Conservation (phyloP, 2,797 vertebrate species). For the Diceros bicornis region DNA sequence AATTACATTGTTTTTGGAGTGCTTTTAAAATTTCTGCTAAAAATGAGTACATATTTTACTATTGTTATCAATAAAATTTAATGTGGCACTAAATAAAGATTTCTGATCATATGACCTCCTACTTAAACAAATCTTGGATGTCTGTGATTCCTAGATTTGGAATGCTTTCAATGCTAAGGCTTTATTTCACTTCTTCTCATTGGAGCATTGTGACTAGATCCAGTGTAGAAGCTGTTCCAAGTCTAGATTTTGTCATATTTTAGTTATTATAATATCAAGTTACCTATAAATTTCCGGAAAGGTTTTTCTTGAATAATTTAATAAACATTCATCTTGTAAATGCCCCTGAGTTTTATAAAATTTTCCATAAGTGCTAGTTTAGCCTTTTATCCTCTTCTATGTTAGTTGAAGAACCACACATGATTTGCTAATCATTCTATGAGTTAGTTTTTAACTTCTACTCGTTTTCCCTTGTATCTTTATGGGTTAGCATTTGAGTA, state of each 20-base stretch:
- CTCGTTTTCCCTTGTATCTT: neutral
- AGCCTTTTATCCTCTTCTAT: neutral
- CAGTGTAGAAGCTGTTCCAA: neutral
- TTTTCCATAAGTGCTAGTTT: neutral
- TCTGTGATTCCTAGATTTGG: neutral
- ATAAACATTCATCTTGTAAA: neutral
- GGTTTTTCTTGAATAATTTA: conserved; percentile 52
- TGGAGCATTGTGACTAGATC: neutral
- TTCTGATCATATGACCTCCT: neutral
- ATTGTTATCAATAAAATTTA: neutral
- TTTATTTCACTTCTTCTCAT: neutral
- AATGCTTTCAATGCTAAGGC: neutral
- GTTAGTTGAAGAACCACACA: neutral
- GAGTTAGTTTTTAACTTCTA: neutral
- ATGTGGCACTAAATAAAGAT: neutral
- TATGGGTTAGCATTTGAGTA: neutral
- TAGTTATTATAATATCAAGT: neutral
- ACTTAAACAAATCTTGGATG: neutral
- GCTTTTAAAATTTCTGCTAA: neutral
- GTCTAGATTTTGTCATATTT: neutral
- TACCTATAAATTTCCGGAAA: neutral
- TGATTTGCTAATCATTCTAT: neutral
- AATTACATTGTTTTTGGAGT: neutral
- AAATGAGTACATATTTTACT: neutral
- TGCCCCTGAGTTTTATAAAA: neutral